Conservation (phyloP, 2,888 invertebrate genomes). For the Dolomedes plantarius region DNA sequence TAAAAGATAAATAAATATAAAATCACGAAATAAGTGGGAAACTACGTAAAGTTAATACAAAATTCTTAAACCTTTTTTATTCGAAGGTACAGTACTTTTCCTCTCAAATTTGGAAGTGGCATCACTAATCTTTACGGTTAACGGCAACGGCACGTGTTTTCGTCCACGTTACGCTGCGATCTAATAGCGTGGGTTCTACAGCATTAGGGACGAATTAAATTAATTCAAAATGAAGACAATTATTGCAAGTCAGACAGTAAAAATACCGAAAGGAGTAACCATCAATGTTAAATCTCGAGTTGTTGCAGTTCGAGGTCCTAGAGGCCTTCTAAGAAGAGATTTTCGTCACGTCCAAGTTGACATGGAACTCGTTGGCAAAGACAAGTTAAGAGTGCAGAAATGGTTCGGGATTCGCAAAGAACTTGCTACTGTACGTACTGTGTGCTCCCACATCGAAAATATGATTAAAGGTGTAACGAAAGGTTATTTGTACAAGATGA, state of each 20-base stretch:
- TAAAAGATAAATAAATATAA: too few relatives aligned
- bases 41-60: too few relatives aligned
- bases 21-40: too few relatives aligned
- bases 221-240: slow-evolving; percentile 92
- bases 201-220: too few relatives aligned
- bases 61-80: too few relatives aligned
- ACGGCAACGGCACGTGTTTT: too few relatives aligned
- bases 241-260: slow-evolving; percentile 93
- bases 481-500: slow-evolving; percentile 99
- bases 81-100: too few relatives aligned
- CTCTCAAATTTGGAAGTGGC: too few relatives aligned
- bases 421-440: slow-evolving; percentile 97
- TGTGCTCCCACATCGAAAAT: slow-evolving; percentile 99
- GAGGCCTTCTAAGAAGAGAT: slow-evolving; percentile 90
- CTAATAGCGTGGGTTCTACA: too few relatives aligned
- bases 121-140: too few relatives aligned
- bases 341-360: slow-evolving; percentile 98
- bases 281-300: slow-evolving; percentile 92
- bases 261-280: slow-evolving; percentile 93
- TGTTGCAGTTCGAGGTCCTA: slow-evolving; percentile 95
- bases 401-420: slow-evolving; percentile 99
- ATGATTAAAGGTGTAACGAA: slow-evolving; percentile 93
- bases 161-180: too few relatives aligned
- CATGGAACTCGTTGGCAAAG: slow-evolving; percentile 84
- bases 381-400: slow-evolving; percentile 88